Conservation (phyloP, 1,140 invertebrate species). For the Hyphantria cunea region DNA sequence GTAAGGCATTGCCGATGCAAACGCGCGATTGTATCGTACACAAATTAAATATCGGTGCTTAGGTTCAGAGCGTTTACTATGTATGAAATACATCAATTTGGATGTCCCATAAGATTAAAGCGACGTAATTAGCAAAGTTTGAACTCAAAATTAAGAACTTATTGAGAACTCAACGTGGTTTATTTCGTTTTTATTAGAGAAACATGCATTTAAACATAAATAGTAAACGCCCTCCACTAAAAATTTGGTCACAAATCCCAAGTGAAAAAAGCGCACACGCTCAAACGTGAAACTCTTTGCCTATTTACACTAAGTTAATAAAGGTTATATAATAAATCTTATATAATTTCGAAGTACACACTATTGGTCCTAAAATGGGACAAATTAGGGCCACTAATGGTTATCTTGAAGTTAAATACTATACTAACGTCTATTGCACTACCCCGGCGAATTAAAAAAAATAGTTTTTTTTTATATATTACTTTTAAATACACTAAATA, state of each 20-base stretch:
- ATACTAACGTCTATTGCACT: constrained; percentile 72
- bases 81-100: no score
- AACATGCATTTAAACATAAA: no score
- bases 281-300: constrained; percentile 15
- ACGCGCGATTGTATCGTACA: no score
- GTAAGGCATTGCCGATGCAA: no score
- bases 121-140: no score
- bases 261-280: constrained; percentile 23
- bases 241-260: constrained; percentile 23
- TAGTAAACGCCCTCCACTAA: neutral
- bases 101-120: no score
- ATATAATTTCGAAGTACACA: constrained; percentile 19
- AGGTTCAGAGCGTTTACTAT: no score
- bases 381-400: neutral
- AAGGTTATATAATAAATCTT: constrained; percentile 24
- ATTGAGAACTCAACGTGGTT: no score
- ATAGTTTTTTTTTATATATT: constrained; percentile 42
- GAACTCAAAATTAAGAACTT: no score
- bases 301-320: constrained; percentile 21
- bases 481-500: constrained; percentile 55
- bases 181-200: no score
- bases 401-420: constrained; percentile 33
- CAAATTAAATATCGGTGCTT: no score
- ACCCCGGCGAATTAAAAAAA: constrained; percentile 74
- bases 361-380: constrained; percentile 3